Evolutionary conservation across 2,888 invertebrate species (phyloP).

Genomic region (Rhopalosiphum nymphaeae): DNA sequence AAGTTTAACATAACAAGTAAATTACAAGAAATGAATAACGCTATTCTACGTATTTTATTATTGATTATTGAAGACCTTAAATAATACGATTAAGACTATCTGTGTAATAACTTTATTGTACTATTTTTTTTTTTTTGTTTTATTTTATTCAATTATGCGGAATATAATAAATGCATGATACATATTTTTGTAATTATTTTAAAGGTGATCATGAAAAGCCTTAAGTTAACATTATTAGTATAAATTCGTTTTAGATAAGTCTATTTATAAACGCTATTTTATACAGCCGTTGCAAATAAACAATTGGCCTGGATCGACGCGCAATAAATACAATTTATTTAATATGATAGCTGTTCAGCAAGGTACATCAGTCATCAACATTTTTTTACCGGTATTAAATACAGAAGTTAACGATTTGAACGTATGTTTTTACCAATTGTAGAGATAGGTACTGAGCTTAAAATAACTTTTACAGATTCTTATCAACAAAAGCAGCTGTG

Average conservation of each 20-base stretch:
- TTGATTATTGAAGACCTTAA: background rate
- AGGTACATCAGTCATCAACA: background rate
- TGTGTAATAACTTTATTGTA: background rate
- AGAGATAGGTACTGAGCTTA: background rate
- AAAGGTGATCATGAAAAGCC: background rate
- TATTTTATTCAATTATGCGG: background rate
- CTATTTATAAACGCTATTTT: background rate
- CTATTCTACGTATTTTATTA: background rate
- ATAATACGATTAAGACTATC: background rate
- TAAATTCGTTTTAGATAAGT: background rate
- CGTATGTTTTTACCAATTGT: background rate
- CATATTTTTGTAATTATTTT: background rate
- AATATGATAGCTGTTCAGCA: background rate
- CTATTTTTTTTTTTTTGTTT: background rate
- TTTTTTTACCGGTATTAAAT: background rate
- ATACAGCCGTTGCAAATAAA: background rate
- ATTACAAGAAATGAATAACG: background rate
- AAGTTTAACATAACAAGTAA: background rate
- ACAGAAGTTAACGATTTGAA: background rate
- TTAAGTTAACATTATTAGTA: background rate
- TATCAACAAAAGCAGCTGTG: background rate
- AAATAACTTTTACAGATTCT: constrained; percentile 23
- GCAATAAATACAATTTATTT: background rate
- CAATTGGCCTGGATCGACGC: background rate
- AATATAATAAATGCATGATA: background rate